A percentile compares a stretch with the other conserved stretches of the same genome.
Conservation (phyloP, 2,797 vertebrate genomes). For the Takifugu rubripes region DNA sequence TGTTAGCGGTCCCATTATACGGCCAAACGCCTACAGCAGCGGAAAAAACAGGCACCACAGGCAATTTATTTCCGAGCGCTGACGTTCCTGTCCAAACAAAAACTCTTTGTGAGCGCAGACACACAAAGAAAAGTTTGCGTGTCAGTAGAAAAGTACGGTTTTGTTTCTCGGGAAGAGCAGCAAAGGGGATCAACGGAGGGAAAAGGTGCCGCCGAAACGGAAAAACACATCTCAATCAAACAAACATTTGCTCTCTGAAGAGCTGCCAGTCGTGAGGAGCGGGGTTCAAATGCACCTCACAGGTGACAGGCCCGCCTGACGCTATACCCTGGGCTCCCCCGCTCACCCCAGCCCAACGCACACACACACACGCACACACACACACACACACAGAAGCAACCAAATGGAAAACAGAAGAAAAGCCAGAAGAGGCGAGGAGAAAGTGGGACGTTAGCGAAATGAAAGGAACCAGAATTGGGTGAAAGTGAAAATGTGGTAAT, state of each 20-base stretch:
- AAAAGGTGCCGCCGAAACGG: constrained; percentile 40
- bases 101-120: constrained; percentile 57
- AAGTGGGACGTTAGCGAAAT: constrained; percentile 66
- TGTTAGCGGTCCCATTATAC: constrained; percentile 56
- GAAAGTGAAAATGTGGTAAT: constrained; percentile 59
- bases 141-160: constrained; percentile 67
- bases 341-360: constrained; percentile 58
- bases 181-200: constrained; percentile 65
- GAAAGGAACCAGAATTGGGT: constrained; percentile 61
- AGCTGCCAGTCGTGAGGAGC: constrained; percentile 60
- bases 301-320: constrained; percentile 75
- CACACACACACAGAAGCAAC: constrained; percentile 11
- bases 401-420: constrained; percentile 55
- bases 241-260: constrained; percentile 55
- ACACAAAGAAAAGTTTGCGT: constrained; percentile 78
- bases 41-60: constrained; percentile 50
- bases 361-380: constrained; percentile 20
- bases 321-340: constrained; percentile 66
- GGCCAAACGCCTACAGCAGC: constrained; percentile 68
- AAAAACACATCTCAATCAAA: constrained; percentile 74
- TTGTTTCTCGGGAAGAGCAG: constrained; percentile 61
- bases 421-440: constrained; percentile 47
- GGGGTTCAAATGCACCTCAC: constrained; percentile 69
- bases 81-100: constrained; percentile 67
- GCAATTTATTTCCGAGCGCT: constrained; percentile 64